A percentile compares a stretch with the other conserved stretches of the same genome.
These are phyloP conservation scores for Halictus ligatus DNA, from an alignment of 2,888 invertebrate genomes.

Conservation along the genomic window DNA sequence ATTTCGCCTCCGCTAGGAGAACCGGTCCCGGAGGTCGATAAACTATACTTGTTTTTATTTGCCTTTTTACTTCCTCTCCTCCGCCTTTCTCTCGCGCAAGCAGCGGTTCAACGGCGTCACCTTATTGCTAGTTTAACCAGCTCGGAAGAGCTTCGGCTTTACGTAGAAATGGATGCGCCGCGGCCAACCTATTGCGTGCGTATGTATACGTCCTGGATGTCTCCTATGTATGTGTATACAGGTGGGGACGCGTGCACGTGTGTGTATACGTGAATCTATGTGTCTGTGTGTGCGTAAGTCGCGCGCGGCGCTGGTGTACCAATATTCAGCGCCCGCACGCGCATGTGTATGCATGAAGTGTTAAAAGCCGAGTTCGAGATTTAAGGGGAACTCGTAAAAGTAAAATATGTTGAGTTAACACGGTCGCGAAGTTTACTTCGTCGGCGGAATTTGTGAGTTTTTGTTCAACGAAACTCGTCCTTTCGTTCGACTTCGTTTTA, in stretches of 20 bases:
- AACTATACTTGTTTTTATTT: constrained; percentile 62
- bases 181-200: not conserved
- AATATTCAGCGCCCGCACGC: not conserved
- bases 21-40: constrained; percentile 59
- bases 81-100: not conserved
- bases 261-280: not conserved
- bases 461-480: not conserved
- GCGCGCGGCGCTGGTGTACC: not conserved
- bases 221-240: not conserved
- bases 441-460: not conserved
- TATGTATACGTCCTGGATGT: not conserved
- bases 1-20: constrained; percentile 42
- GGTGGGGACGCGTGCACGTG: not conserved
- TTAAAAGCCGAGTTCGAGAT: constrained; percentile 7
- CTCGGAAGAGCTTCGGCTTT: constrained; percentile 30
- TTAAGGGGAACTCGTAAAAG: constrained; percentile 11
- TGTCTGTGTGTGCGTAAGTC: not conserved
- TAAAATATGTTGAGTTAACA: constrained; percentile 9
- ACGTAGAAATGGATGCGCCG: constrained; percentile 10
- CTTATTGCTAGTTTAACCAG: constrained; percentile 65
- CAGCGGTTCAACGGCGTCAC: constrained; percentile 50
- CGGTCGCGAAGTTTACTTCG: constrained; percentile 1
- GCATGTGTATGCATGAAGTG: constrained; percentile 2
- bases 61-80: constrained; percentile 29
- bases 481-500: not conserved